Conservation (phyloP, 2,113 vertebrate genomes). For the Scalopus aquaticus region DNA sequence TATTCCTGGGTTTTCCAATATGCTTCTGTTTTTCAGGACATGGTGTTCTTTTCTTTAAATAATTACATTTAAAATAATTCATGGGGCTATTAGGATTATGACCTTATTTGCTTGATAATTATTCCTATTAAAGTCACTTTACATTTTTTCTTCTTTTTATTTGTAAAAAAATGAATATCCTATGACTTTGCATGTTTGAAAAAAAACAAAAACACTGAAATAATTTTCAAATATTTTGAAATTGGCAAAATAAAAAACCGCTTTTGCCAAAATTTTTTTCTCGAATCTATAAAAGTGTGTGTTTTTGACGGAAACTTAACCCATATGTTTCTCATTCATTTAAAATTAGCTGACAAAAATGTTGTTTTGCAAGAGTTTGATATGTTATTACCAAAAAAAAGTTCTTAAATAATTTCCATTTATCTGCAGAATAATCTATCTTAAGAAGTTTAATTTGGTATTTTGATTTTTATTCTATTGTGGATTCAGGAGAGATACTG, state of each 20-base stretch:
- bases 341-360: constrained; percentile 55
- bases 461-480: constrained; percentile 19
- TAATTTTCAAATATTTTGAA: constrained; percentile 67
- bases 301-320: constrained; percentile 63
- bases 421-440: not conserved
- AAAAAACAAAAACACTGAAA: constrained; percentile 25
- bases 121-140: constrained; percentile 37
- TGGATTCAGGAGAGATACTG: not conserved
- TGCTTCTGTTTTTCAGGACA: constrained; percentile 30
- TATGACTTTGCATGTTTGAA: constrained; percentile 58
- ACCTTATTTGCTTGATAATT: constrained; percentile 2
- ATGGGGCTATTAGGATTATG: not conserved
- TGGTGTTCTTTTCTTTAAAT: constrained; percentile 37
- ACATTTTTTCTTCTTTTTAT: not conserved
- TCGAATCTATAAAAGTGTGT: constrained; percentile 55
- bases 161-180: constrained; percentile 18
- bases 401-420: constrained; percentile 19
- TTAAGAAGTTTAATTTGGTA: not conserved
- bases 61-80: constrained; percentile 44
- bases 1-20: constrained; percentile 20
- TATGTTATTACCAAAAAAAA: constrained; percentile 29
- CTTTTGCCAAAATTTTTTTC: constrained; percentile 33
- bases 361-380: constrained; percentile 58
- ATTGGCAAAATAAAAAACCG: constrained; percentile 59
- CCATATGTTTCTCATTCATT: constrained; percentile 65